Percentiles rank a stretch among this genome's conserved stretches.
Evolutionary conservation across 2,797 vertebrate species (phyloP).

Genomic region (Hafferia zeledoni): DNA sequence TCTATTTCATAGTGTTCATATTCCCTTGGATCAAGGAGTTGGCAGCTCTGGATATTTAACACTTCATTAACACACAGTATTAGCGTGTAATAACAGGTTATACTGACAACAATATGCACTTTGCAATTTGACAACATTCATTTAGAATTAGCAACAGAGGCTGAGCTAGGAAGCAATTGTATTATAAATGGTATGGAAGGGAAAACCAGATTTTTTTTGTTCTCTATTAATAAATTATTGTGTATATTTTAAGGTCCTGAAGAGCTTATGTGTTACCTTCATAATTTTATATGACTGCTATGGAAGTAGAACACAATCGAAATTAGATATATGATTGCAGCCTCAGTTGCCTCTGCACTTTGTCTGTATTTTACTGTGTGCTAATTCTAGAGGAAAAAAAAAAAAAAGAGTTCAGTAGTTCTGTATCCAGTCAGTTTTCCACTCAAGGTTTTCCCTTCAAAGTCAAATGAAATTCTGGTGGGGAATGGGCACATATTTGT

Average conservation of each 20-base stretch:
- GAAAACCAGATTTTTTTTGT: neutral
- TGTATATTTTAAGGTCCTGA: neutral
- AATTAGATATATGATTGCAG: neutral
- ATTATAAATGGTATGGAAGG: neutral
- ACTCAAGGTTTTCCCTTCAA: neutral
- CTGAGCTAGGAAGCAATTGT: neutral
- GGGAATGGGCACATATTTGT: neutral
- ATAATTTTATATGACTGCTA: neutral
- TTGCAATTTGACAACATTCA: slow-evolving; percentile 12
- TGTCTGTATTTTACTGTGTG: neutral
- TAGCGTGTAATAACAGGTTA: neutral
- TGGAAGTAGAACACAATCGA: neutral
- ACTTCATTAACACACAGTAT: slow-evolving; percentile 17
- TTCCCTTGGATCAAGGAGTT: neutral
- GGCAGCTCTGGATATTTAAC: slow-evolving; percentile 25
- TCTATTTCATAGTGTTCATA: neutral
- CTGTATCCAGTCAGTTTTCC: neutral
- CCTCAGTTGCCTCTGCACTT: neutral
- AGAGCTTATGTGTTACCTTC: neutral
- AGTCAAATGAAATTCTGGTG: neutral
- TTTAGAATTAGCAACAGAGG: neutral
- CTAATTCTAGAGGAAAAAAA: neutral
- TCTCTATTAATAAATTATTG: neutral
- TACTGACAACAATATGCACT: neutral
- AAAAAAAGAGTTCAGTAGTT: neutral